These are phyloP conservation scores for Andrena cerasifolii DNA, from an alignment of 1,140 invertebrate species.

Conservation along the genomic window DNA sequence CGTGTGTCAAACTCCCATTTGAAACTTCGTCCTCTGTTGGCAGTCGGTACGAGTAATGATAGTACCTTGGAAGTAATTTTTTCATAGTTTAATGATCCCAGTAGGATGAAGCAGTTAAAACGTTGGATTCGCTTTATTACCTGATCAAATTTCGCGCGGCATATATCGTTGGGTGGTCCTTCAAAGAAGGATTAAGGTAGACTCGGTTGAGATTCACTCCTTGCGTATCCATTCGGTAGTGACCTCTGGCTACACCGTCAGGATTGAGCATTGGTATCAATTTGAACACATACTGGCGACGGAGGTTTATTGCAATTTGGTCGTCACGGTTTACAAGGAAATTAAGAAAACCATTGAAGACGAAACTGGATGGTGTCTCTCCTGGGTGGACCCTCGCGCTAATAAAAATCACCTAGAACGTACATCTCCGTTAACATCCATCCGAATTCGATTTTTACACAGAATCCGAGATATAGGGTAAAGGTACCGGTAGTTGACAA, in stretches of 20 bases:
- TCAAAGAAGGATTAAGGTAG: constrained; percentile 89
- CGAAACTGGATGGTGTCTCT: constrained; percentile 96
- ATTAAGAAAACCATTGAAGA: constrained; percentile 95
- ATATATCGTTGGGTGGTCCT: constrained; percentile 92
- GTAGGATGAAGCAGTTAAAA: constrained; percentile 1
- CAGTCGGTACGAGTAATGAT: constrained; percentile 83
- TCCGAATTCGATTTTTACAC: not conserved
- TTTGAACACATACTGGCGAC: constrained; percentile 94
- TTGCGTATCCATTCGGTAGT: constrained; percentile 94
- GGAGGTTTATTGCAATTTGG: constrained; percentile 87
- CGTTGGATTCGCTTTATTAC: constrained; percentile 75
- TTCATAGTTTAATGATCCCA: constrained; percentile 79
- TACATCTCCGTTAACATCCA: not conserved
- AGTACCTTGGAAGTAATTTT: constrained; percentile 78
- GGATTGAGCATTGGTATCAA: constrained; percentile 96
- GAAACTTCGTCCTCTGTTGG: constrained; percentile 72
- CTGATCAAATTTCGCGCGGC: constrained; percentile 90
- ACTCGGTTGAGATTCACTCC: constrained; percentile 95
- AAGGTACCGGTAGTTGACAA: too few relatives aligned
- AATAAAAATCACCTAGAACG: constrained; percentile 89
- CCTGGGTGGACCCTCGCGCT: constrained; percentile 96
- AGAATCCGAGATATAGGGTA: not conserved
- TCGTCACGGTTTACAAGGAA: constrained; percentile 89
- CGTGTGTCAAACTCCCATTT: constrained; percentile 65
- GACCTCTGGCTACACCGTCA: constrained; percentile 94